These are phyloP conservation scores for Trididemnum nubilum DNA, from an alignment of 23 tunicate species.

Conservation along the genomic window DNA sequence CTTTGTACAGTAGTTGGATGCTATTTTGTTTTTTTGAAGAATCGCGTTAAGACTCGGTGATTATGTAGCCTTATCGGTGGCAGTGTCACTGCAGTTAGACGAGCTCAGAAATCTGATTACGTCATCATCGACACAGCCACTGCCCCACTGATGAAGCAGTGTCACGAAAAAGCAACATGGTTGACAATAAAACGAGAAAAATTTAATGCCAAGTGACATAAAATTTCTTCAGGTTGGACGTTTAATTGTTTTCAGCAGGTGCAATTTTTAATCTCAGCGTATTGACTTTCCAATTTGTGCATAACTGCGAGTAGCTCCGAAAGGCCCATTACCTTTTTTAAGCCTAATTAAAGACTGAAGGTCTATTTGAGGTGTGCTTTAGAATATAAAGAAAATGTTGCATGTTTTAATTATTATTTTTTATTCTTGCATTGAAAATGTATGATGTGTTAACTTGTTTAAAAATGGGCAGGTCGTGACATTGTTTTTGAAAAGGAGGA, in stretches of 20 bases:
- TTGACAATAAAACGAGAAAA: slow-evolving; percentile 62
- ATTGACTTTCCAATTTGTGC: too few species aligned
- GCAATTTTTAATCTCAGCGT: too few species aligned
- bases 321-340: neutral
- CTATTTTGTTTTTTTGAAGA: too few species aligned
- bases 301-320: too few species aligned
- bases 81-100: slow-evolving; percentile 56
- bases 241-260: too few species aligned
- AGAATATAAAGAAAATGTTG: too few species aligned
- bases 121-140: slow-evolving; percentile 44
- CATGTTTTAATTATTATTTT: too few species aligned
- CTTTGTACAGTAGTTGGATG: too few species aligned
- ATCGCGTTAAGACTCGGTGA: neutral
- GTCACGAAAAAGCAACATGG: slow-evolving; percentile 27
- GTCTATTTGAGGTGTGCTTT: neutral
- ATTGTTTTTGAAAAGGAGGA: slow-evolving; percentile 72
- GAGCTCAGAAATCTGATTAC: slow-evolving; percentile 45
- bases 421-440: too few species aligned
- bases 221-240: slow-evolving; percentile 49
- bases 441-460: too few species aligned
- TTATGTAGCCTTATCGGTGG: slow-evolving; percentile 48
- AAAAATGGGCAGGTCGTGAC: slow-evolving; percentile 73
- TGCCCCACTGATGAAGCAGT: slow-evolving; percentile 57
- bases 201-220: slow-evolving; percentile 83
- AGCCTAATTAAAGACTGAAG: neutral